Base-by-base conservation (phyloP, 2,888 invertebrate genomes). In the Psococerastis gibbosa region DNA sequence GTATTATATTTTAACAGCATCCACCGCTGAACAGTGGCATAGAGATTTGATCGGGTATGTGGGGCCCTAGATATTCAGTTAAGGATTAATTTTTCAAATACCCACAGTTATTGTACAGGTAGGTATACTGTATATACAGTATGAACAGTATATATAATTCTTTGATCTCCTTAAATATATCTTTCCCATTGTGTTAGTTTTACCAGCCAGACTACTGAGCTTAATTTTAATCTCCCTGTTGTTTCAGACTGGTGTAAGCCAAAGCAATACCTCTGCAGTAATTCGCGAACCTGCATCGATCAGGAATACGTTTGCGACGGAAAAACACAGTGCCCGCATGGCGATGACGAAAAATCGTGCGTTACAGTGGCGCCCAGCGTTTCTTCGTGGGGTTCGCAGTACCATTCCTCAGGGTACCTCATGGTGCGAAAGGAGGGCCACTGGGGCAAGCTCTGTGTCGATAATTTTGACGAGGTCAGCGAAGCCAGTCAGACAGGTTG, bases 401-500 rank as follows among this genome's bases (percentile, higher is more conserved):
- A 38, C 22, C 38, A 38, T 17, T 34, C 44, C 34, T 31, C 48
- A 67, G 81, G 82, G 20, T 78, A 71, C 52, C 65, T 82, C 22
- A 77, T 78, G 70, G 75, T 82, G 2, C 65, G 78, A 27, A 78
- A 78, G 54, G 71, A 74, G 51, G 82, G 82, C 1, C 65, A 68
- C 41, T 83, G 83, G 83, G 81, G 81, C 3, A 77, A 79, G 55
- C 61, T 82, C 3, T 83, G 83, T 52, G 67, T 79, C 15, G 74
- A 76, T 48, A 75, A 73, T 49, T 73, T 78, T 53, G 65, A 70
- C 35, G 67, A 71, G 49, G 67, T 74, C 1, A 65, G 72, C 2
- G 61, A 66, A 27, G 64, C 68, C 47, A 69, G 71, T 2, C 68
- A 51, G 49, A 22, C 68, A 71, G 41, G 64, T 2, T 71, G 75